phyloP scores from a whole-genome alignment of 2,797 vertebrate genomes.

The Channa striata region DNA sequence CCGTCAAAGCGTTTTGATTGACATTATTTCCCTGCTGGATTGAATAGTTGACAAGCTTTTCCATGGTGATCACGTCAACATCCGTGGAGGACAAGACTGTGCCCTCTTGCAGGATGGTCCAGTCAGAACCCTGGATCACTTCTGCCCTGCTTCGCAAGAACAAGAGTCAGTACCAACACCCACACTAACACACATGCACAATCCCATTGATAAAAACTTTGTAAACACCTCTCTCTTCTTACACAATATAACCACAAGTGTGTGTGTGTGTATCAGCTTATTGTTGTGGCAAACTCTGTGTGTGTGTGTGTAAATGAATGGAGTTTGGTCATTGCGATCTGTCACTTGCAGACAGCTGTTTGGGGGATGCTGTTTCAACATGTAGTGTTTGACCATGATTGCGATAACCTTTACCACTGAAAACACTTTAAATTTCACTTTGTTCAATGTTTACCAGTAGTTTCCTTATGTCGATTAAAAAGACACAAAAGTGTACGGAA shows the following conservation, averaged over 20 bases:
- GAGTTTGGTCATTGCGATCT: background rate
- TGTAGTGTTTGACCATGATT: background rate
- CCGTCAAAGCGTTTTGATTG: slow-evolving; percentile 61
- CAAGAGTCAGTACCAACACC: slow-evolving; percentile 85
- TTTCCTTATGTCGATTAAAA: background rate
- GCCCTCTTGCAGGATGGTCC: slow-evolving; percentile 89
- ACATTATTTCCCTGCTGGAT: slow-evolving; percentile 80
- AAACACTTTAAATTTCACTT: too few relatives aligned
- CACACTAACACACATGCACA: slow-evolving; percentile 32
- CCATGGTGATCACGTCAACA: slow-evolving; percentile 91
- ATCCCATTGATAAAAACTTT: background rate
- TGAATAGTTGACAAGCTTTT: slow-evolving; percentile 78
- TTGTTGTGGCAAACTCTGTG: background rate
- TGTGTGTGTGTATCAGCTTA: slow-evolving; percentile 1
- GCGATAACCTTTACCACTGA: background rate
- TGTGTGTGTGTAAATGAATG: background rate
- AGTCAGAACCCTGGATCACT: slow-evolving; percentile 87
- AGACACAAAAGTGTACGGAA: background rate
- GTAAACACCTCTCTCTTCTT: background rate
- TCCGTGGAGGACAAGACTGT: slow-evolving; percentile 87
- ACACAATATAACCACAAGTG: background rate
- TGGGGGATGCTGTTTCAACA: too few relatives aligned
- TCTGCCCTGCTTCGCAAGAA: slow-evolving; percentile 87
- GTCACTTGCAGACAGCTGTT: background rate
- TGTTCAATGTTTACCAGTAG: background rate